These are phyloP conservation scores for Cactoblastis cactorum DNA, from an alignment of 2,888 invertebrate genomes.

Conservation along the genomic window DNA sequence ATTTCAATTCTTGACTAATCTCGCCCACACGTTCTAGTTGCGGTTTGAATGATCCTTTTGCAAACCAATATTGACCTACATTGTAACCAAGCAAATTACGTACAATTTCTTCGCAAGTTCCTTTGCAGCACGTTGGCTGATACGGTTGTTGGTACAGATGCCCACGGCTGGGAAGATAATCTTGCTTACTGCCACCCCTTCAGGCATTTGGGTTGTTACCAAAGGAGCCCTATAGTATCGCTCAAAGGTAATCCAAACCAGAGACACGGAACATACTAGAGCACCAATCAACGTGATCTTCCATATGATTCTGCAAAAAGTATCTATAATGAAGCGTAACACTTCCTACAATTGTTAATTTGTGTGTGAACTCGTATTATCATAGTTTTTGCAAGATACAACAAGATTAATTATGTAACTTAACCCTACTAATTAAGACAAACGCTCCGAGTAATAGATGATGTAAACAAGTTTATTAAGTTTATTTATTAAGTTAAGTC, in stretches of 20 bases:
- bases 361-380: neutral
- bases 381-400: neutral
- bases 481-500: no score
- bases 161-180: constrained; percentile 74
- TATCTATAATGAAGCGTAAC: neutral
- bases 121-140: constrained; percentile 58
- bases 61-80: neutral
- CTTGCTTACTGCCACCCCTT: constrained; percentile 60
- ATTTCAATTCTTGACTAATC: neutral
- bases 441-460: constrained; percentile 33
- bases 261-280: constrained; percentile 53
- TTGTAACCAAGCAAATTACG: constrained; percentile 26
- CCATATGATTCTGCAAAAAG: constrained; percentile 55
- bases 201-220: constrained; percentile 67
- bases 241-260: constrained; percentile 61
- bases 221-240: constrained; percentile 60
- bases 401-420: constrained; percentile 3
- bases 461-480: constrained; percentile 47
- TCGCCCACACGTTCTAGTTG: neutral
- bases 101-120: constrained; percentile 59
- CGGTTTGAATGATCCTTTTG: neutral
- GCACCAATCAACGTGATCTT: constrained; percentile 56
- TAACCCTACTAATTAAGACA: constrained; percentile 23
- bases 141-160: constrained; percentile 70
- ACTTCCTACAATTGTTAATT: constrained; percentile 3